A percentile compares a stretch with the other conserved stretches of the same genome.
Conservation (phyloP, 2,797 vertebrate genomes). For the Pogonophryne albipinna region DNA sequence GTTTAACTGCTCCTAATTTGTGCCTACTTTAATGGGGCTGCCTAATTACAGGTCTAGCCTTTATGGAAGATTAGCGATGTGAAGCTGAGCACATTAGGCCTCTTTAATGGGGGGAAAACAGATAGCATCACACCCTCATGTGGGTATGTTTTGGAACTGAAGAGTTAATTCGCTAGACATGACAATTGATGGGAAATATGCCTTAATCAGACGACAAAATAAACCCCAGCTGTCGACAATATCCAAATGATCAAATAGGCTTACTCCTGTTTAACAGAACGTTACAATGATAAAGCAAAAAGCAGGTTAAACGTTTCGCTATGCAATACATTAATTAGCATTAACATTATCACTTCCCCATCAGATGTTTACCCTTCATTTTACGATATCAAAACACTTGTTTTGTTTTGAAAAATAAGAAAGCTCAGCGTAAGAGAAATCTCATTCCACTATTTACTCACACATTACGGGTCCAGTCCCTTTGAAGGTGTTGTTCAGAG, state of each 20-base stretch:
- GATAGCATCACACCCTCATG: constrained; percentile 69
- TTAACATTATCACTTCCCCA: background rate
- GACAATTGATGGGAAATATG: constrained; percentile 20
- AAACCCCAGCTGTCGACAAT: background rate
- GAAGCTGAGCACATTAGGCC: constrained; percentile 69
- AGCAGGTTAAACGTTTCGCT: background rate
- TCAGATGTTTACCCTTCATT: background rate
- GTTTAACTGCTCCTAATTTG: constrained; percentile 84
- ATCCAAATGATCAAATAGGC: background rate
- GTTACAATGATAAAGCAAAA: background rate
- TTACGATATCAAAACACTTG: background rate
- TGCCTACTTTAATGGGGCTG: constrained; percentile 74
- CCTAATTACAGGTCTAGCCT: constrained; percentile 78
- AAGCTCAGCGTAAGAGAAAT: constrained; percentile 17
- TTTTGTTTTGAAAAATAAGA: background rate
- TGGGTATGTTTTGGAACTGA: constrained; percentile 54
- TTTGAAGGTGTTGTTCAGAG: constrained; percentile 94
- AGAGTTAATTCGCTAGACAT: constrained; percentile 39
- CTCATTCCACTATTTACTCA: constrained; percentile 72
- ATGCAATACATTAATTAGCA: background rate
- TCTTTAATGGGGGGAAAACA: constrained; percentile 69
- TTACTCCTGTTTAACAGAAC: background rate
- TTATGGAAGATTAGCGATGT: constrained; percentile 76
- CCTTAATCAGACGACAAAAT: background rate
- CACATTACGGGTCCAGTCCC: constrained; percentile 60